These are phyloP conservation scores for Chlorodrepanis virens DNA, from an alignment of 2,113 vertebrate genomes.

Conservation along the genomic window DNA sequence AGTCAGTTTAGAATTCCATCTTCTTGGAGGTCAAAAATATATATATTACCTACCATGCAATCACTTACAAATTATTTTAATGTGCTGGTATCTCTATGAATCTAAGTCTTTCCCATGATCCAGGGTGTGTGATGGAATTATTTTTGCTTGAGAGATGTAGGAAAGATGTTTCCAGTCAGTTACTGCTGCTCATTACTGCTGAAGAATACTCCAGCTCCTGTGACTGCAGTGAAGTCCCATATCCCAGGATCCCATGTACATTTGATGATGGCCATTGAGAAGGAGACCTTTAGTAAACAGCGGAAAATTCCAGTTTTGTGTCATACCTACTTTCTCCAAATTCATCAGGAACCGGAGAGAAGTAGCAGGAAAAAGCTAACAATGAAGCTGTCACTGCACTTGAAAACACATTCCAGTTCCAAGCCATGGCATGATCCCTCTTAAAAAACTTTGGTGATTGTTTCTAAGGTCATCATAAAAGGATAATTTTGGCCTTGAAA, in stretches of 20 bases:
- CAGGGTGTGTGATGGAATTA: neutral
- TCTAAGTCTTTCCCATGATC: neutral
- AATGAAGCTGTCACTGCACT: neutral
- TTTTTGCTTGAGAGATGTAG: neutral
- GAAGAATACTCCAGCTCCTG: neutral
- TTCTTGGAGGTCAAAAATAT: neutral
- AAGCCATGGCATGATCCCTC: neutral
- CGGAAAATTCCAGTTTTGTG: neutral
- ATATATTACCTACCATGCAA: neutral
- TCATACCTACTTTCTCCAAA: neutral
- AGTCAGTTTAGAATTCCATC: neutral
- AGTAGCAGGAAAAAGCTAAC: neutral
- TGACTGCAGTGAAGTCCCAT: neutral
- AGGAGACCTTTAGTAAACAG: neutral
- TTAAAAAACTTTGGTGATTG: neutral
- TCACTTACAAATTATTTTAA: neutral
- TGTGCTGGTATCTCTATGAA: neutral
- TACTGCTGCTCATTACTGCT: neutral
- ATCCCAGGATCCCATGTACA: accelerated
- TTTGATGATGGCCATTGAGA: neutral
- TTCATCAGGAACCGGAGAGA: neutral
- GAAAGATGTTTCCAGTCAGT: neutral
- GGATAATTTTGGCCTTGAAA: neutral
- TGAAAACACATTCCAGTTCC: neutral
- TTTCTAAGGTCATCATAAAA: neutral